A percentile compares a stretch with the other conserved stretches of the same genome.
Conservation (phyloP, 92 coral and sea anemone species). For the Epizoanthus stellaris region DNA sequence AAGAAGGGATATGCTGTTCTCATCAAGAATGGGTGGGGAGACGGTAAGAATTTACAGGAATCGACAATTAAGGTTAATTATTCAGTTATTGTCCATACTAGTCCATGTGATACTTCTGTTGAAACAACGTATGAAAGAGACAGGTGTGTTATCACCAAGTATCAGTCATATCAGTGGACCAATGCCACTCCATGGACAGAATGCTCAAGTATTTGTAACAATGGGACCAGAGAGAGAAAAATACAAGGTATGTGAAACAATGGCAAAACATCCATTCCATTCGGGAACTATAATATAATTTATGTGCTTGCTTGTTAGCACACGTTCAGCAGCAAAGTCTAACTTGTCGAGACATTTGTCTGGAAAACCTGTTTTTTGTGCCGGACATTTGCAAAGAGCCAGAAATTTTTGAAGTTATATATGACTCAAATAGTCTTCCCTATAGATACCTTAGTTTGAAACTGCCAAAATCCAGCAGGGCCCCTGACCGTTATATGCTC, state of each 20-base stretch:
- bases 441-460: too few relatives aligned
- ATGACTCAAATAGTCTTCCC: too few relatives aligned
- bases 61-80: slow-evolving; percentile 54
- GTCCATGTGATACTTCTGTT: slow-evolving; percentile 61
- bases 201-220: slow-evolving; percentile 95
- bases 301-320: too few relatives aligned
- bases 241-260: slow-evolving; percentile 51
- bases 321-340: too few relatives aligned
- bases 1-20: slow-evolving; percentile 82
- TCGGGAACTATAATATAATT: neutral
- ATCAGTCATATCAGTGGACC: slow-evolving; percentile 75
- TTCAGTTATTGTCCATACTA: slow-evolving; percentile 71
- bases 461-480: too few relatives aligned
- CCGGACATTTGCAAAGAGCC: too few relatives aligned
- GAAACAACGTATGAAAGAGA: slow-evolving; percentile 63
- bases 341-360: too few relatives aligned
- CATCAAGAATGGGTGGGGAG: slow-evolving; percentile 90
- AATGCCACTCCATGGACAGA: slow-evolving; percentile 69
- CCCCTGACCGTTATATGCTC: too few relatives aligned
- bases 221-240: slow-evolving; percentile 64
- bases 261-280: neutral
- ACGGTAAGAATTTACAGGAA: slow-evolving; percentile 54
- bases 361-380: too few relatives aligned
- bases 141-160: slow-evolving; percentile 61
- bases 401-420: too few relatives aligned